Evolutionary conservation across 2,888 invertebrate genomes (phyloP).

Genomic region (Cheilosia variabilis): DNA sequence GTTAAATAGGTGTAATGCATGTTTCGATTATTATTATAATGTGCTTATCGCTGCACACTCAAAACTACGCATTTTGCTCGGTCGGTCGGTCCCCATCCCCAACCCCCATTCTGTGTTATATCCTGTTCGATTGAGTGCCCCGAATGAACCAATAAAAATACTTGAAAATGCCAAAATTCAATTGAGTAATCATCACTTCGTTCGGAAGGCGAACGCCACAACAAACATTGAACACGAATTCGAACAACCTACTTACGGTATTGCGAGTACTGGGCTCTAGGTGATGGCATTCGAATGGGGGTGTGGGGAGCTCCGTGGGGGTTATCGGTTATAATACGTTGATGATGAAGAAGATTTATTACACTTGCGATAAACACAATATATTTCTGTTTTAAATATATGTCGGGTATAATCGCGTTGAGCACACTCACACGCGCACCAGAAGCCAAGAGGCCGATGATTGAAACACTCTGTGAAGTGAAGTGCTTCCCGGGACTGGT

Average conservation of each 20-base stretch:
- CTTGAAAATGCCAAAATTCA: constrained; percentile 50
- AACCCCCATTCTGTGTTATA: neutral
- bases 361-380: constrained; percentile 28
- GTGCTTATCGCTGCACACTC: constrained; percentile 16
- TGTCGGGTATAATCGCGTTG: no score
- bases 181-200: constrained; percentile 37
- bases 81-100: neutral
- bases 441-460: neutral
- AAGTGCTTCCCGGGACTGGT: neutral
- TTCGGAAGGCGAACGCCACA: neutral
- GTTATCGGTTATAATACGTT: constrained; percentile 22
- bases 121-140: neutral
- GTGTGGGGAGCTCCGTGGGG: constrained; percentile 7
- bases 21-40: constrained; percentile 22
- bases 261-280: neutral
- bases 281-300: neutral
- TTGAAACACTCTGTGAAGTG: neutral
- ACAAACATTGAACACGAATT: neutral
- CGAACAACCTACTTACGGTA: neutral
- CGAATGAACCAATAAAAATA: constrained; percentile 14
- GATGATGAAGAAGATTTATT: constrained; percentile 54
- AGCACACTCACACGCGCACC: neutral
- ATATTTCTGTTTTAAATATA: constrained; percentile 11
- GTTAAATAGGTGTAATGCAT: constrained; percentile 30
- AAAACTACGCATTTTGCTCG: neutral